Evolutionary conservation across 2,113 vertebrate genomes (phyloP).

Genomic region (Aptenodytes forsteri): DNA sequence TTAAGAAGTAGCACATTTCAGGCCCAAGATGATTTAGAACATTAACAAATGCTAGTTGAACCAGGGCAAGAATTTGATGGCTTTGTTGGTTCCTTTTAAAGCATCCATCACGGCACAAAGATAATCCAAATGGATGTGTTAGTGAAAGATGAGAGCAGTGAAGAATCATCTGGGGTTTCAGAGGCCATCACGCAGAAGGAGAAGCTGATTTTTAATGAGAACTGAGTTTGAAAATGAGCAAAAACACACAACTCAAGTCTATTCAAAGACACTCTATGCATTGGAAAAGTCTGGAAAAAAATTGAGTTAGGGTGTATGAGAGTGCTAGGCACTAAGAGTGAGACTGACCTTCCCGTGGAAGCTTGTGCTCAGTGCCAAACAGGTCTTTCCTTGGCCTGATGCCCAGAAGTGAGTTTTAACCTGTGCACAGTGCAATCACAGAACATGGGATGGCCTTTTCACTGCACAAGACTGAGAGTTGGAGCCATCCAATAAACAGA

Average conservation of each 20-base stretch:
- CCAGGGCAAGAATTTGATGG: constrained; percentile 24
- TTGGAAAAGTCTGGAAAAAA: background rate
- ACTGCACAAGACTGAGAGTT: background rate
- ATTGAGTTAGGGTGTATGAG: background rate
- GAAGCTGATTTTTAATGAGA: constrained; percentile 11
- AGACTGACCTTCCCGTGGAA: background rate
- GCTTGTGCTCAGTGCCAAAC: background rate
- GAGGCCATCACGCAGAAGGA: background rate
- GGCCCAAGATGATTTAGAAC: constrained; percentile 50
- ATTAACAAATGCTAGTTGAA: constrained; percentile 38
- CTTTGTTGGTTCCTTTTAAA: constrained; percentile 17
- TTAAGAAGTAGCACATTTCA: constrained; percentile 41
- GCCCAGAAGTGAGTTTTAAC: background rate
- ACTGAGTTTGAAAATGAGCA: background rate
- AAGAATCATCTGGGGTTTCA: background rate
- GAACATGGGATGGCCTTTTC: background rate
- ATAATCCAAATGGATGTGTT: background rate
- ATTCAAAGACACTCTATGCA: background rate
- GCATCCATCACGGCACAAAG: background rate
- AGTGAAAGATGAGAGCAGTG: background rate
- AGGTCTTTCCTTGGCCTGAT: background rate
- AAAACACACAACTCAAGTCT: background rate
- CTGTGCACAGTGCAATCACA: background rate
- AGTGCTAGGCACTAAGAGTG: background rate
- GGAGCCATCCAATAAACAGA: background rate